Evolutionary conservation across 2,797 vertebrate genomes (phyloP).

Genomic region (Threskiornis aethiopicus): DNA sequence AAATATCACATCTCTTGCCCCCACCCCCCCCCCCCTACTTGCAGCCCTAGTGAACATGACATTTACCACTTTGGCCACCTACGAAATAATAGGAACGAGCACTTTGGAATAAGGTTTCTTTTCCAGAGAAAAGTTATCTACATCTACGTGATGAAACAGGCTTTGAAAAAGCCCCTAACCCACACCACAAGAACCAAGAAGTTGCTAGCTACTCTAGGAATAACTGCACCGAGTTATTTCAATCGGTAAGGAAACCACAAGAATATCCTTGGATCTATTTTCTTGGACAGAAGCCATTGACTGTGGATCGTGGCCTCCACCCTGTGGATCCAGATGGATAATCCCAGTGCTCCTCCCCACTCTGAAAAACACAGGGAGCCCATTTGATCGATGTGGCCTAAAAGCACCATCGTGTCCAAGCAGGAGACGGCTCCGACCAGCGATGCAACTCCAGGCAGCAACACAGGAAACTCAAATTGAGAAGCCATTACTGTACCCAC

Average conservation of each 20-base stretch:
- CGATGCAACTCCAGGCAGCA: not conserved
- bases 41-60: not conserved
- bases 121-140: not conserved
- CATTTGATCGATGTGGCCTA: rapidly evolving
- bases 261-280: not conserved
- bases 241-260: not conserved
- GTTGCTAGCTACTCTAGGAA: not conserved
- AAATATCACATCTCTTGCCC: not conserved
- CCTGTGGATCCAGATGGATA: not conserved
- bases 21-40: not conserved
- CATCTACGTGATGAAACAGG: not conserved
- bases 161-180: conserved; percentile 38
- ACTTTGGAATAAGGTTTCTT: conserved; percentile 24
- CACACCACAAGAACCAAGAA: conserved; percentile 27
- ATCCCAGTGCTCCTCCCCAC: not conserved
- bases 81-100: not conserved
- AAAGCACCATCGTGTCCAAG: not conserved
- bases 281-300: not conserved
- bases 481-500: not conserved
- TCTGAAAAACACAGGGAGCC: not conserved
- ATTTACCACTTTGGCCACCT: conserved; percentile 5
- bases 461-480: not conserved
- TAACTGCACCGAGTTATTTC: conserved; percentile 17
- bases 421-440: not conserved
- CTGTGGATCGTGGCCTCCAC: not conserved